Evolutionary conservation across 2,113 vertebrate genomes (phyloP).

Genomic region (Fulica atra): DNA sequence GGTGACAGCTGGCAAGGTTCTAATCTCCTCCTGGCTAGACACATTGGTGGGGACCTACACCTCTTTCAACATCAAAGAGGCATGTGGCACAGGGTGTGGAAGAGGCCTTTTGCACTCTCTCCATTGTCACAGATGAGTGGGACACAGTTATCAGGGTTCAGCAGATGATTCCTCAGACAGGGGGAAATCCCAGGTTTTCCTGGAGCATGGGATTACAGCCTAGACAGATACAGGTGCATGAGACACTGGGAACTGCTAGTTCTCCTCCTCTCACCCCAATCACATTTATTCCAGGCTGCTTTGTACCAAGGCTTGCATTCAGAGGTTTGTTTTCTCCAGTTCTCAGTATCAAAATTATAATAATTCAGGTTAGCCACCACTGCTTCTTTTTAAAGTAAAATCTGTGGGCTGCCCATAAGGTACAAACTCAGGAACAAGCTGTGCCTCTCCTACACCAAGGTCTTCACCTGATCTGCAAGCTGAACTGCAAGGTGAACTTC

Average conservation of each 20-base stretch:
- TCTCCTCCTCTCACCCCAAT: neutral
- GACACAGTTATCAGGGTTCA: neutral
- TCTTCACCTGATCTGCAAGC: neutral
- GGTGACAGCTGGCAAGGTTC: neutral
- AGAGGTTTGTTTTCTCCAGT: neutral
- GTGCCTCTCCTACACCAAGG: neutral
- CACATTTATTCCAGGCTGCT: neutral
- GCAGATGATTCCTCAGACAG: neutral
- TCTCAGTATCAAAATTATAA: neutral
- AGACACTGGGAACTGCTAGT: neutral
- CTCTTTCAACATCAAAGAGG: neutral
- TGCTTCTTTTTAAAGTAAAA: neutral
- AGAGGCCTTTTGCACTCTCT: neutral
- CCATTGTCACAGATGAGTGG: fast-evolving
- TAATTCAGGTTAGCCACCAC: neutral
- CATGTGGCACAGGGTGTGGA: neutral
- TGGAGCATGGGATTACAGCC: neutral
- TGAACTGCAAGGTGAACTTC: neutral
- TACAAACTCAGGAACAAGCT: neutral
- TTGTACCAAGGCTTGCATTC: neutral
- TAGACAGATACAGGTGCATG: neutral
- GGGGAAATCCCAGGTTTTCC: neutral
- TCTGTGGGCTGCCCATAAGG: neutral
- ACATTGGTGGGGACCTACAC: neutral
- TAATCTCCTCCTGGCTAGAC: neutral